Conservation (phyloP, 1,140 invertebrate species). For the Lamellibrachia luymesi region DNA sequence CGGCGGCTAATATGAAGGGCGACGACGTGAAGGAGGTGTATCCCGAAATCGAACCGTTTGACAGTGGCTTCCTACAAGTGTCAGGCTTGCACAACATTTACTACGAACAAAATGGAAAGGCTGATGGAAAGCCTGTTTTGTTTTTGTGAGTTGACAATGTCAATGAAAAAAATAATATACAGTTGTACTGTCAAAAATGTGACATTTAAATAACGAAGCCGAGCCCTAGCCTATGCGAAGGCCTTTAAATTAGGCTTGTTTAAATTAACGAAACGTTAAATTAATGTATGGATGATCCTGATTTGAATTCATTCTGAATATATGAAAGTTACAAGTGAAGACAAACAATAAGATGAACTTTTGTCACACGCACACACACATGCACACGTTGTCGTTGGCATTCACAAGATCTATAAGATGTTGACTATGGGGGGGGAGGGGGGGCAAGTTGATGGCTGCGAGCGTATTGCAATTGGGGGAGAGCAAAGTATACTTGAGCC, state of each 20-base stretch:
- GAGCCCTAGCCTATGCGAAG: background rate
- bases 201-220: background rate
- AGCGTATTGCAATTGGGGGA: too few relatives aligned
- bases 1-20: background rate
- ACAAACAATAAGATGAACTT: too few relatives aligned
- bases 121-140: conserved; percentile 50
- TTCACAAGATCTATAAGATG: too few relatives aligned
- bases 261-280: background rate
- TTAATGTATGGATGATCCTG: background rate
- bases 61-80: conserved; percentile 43
- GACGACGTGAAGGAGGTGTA: conserved; percentile 31
- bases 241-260: background rate
- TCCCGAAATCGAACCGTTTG: conserved; percentile 49
- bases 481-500: too few relatives aligned
- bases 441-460: too few relatives aligned
- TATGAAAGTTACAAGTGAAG: too few relatives aligned
- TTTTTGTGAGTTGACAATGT: conserved; percentile 41
- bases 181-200: background rate
- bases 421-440: too few relatives aligned
- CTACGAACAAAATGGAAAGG: conserved; percentile 52
- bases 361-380: too few relatives aligned
- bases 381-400: too few relatives aligned
- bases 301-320: background rate
- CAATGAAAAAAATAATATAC: background rate
- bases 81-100: conserved; percentile 52